Evolutionary conservation across 2,888 invertebrate genomes (phyloP).

Genomic region (Drosophila nr. fundita): DNA sequence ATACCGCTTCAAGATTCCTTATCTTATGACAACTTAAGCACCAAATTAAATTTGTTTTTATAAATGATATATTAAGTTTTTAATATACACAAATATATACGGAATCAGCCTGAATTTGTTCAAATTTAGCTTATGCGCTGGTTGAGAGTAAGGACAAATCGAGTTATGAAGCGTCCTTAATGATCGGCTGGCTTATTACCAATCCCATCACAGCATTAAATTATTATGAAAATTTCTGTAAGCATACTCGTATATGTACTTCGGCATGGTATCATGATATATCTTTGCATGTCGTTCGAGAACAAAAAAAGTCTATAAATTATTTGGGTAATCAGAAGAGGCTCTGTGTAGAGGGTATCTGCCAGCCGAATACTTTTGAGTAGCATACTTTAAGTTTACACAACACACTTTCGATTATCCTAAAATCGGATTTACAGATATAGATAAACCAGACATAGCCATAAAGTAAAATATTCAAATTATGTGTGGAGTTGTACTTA

Average conservation of each 20-base stretch:
- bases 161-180: no score
- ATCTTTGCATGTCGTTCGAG: neutral
- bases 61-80: neutral
- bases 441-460: neutral
- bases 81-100: neutral
- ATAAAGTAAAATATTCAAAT: neutral
- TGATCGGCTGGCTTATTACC: no score
- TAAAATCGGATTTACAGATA: neutral
- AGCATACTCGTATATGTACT: neutral
- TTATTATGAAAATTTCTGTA: neutral
- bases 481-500: slow-evolving; percentile 5
- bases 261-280: neutral
- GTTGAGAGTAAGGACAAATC: no score
- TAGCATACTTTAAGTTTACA: neutral
- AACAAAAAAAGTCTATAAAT: neutral
- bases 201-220: no score
- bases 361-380: neutral
- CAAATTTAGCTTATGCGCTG: no score
- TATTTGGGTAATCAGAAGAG: neutral
- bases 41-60: neutral
- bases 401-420: neutral
- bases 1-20: neutral
- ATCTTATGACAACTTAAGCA: neutral
- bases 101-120: no score
- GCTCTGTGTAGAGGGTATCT: neutral